Conservation (phyloP, 2,797 vertebrate genomes). For the Xenops minutus region DNA sequence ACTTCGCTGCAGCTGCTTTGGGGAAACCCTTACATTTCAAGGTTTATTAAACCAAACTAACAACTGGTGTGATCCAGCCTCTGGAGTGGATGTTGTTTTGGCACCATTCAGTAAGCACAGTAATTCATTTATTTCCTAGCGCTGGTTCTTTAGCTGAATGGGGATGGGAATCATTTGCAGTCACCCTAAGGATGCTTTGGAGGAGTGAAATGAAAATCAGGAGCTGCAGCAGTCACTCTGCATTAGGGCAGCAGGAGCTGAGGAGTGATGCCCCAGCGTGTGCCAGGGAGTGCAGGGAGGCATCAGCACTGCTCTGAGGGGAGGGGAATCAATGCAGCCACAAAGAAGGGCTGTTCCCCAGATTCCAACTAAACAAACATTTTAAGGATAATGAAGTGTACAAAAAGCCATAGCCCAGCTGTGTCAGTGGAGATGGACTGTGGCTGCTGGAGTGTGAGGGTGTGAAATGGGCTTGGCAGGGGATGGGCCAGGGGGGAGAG, state of each 20-base stretch:
- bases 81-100: neutral
- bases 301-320: neutral
- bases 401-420: neutral
- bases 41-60: neutral
- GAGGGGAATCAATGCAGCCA: neutral
- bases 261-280: neutral
- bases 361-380: fast-evolving
- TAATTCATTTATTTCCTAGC: neutral
- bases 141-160: neutral
- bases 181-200: neutral
- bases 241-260: fast-evolving
- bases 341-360: neutral
- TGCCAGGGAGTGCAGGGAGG: neutral
- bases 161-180: neutral
- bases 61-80: neutral
- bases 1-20: neutral
- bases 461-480: neutral
- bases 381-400: neutral
- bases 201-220: neutral
- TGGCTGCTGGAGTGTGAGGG: neutral
- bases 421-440: fast-evolving
- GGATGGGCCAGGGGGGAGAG: neutral
- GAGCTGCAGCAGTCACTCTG: neutral
- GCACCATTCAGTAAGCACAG: neutral
- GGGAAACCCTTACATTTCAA: neutral